These are phyloP conservation scores for Natrix natrix DNA, from an alignment of 2,797 vertebrate species.

Conservation along the genomic window DNA sequence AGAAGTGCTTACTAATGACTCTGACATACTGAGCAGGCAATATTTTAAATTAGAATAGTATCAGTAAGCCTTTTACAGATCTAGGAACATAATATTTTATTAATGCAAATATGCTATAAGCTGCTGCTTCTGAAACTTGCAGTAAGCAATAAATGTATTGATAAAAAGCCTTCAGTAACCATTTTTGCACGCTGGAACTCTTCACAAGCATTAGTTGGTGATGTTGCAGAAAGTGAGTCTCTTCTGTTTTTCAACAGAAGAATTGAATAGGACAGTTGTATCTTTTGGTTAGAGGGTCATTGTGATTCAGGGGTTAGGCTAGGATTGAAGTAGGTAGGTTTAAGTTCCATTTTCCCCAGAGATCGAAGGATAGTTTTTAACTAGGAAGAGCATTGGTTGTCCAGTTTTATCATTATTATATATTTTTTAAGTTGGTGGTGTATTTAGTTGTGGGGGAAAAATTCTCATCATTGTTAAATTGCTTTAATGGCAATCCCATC, in stretches of 20 bases:
- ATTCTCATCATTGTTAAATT: neutral
- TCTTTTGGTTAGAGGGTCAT: neutral
- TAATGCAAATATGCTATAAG: neutral
- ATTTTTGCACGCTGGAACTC: neutral
- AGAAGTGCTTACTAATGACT: constrained; percentile 42
- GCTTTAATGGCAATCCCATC: neutral
- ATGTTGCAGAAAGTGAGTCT: neutral
- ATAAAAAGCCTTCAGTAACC: neutral
- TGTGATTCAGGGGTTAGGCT: neutral
- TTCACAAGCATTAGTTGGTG: neutral
- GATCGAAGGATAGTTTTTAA: neutral
- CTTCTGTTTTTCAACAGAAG: neutral
- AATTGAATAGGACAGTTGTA: neutral
- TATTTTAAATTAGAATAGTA: constrained; percentile 39
- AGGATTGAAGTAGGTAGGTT: neutral
- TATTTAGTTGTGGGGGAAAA: neutral
- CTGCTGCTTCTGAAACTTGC: constrained; percentile 2
- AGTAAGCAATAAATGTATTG: neutral
- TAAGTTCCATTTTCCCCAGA: neutral
- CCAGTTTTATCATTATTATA: neutral
- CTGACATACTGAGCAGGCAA: neutral
- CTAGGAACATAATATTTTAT: neutral
- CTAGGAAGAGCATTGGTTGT: neutral
- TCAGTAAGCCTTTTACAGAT: neutral
- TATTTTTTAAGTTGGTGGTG: neutral